Evolutionary conservation across 2,113 vertebrate species (phyloP).

Genomic region (Scytalopus superciliaris): DNA sequence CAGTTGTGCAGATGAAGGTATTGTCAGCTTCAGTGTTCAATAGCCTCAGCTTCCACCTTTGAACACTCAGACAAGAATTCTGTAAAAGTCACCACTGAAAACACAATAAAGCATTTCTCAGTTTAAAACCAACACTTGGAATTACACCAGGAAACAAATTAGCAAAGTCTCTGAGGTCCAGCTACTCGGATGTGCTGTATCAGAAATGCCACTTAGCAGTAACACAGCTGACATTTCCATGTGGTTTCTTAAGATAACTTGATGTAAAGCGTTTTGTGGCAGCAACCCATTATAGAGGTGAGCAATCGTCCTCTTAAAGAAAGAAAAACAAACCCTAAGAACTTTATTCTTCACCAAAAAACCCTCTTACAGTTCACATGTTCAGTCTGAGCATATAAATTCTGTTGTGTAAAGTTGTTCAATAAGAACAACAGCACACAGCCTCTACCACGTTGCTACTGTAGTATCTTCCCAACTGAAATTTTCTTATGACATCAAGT

Average conservation of each 20-base stretch:
- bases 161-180: conserved; percentile 3
- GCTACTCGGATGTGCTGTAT: not conserved
- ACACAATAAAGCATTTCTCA: not conserved
- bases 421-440: not conserved
- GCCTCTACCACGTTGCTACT: accelerated
- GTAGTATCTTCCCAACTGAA: not conserved
- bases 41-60: not conserved
- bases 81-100: not conserved
- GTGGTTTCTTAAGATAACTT: conserved; percentile 6
- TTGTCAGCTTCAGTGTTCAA: not conserved
- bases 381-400: not conserved
- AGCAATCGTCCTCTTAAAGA: not conserved
- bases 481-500: not conserved
- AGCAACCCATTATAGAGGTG: not conserved
- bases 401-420: not conserved
- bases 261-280: not conserved
- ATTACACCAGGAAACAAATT: conserved; percentile 32
- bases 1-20: not conserved
- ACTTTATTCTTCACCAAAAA: accelerated
- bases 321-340: not conserved
- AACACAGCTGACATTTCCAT: not conserved
- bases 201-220: not conserved
- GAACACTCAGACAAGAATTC: not conserved
- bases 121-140: conserved; percentile 6
- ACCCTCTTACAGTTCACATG: not conserved